These are phyloP conservation scores for Rhinolophus sinicus DNA, from an alignment of 2,113 vertebrate species.

Conservation along the genomic window DNA sequence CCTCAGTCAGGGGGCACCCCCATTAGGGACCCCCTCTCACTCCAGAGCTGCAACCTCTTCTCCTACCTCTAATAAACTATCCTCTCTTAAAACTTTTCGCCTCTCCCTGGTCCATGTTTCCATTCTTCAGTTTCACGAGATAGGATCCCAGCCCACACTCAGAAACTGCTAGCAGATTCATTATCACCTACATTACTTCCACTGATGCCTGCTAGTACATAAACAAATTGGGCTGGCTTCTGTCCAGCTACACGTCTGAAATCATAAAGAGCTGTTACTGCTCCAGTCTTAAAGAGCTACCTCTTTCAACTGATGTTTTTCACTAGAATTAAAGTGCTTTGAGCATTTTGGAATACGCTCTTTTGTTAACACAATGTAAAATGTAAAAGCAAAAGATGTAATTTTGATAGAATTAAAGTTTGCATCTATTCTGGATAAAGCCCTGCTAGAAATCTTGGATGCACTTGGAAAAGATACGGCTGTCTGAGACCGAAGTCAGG, in stretches of 20 bases:
- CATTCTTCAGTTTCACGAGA: too few species aligned
- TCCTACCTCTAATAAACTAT: too few species aligned
- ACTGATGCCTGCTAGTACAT: not conserved
- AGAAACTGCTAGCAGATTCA: too few species aligned
- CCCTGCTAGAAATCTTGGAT: not conserved
- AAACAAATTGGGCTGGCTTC: not conserved
- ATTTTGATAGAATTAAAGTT: constrained; percentile 12
- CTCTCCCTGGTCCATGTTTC: too few species aligned
- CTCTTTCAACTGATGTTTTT: not conserved
- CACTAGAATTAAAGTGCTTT: not conserved
- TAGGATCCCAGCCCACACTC: too few species aligned
- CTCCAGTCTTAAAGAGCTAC: not conserved
- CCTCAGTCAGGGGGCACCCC: too few species aligned
- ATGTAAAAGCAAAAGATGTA: not conserved
- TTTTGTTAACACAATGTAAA: not conserved
- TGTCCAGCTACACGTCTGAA: not conserved
- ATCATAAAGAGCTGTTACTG: not conserved
- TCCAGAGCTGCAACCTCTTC: too few species aligned
- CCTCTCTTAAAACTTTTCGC: too few species aligned
- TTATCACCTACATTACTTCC: not conserved
- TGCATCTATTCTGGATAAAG: not conserved
- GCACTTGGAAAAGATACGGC: not conserved
- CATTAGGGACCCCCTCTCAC: too few species aligned
- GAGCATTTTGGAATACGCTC: not conserved
- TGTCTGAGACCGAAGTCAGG: not conserved